These are phyloP conservation scores for Tetrax tetrax DNA, from an alignment of 2,113 vertebrate species.

Conservation along the genomic window DNA sequence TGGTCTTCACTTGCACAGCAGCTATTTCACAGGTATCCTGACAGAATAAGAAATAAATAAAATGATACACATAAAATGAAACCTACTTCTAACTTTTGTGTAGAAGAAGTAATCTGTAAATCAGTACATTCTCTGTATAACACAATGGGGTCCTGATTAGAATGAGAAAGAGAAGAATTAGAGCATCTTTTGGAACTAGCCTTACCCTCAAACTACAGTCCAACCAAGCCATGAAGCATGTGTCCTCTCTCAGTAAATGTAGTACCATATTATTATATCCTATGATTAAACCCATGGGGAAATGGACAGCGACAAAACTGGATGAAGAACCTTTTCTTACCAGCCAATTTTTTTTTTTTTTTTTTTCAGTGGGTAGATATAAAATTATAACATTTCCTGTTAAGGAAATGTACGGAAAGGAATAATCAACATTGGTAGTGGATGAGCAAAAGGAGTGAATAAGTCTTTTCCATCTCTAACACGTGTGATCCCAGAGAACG, in stretches of 20 bases:
- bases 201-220: background rate
- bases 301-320: background rate
- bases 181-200: background rate
- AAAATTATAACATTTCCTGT: background rate
- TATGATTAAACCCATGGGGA: background rate
- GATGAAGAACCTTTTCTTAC: background rate
- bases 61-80: background rate
- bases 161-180: background rate
- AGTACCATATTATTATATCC: background rate
- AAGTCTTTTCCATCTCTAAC: background rate
- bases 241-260: background rate
- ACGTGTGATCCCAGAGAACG: background rate
- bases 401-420: background rate
- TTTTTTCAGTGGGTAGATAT: too few species aligned
- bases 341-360: background rate
- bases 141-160: background rate
- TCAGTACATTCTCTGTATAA: background rate
- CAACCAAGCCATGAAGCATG: background rate
- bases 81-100: background rate
- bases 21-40: background rate
- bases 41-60: background rate
- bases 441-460: background rate
- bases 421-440: background rate
- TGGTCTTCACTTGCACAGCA: background rate
- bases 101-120: background rate